Percentiles rank a stretch among this genome's conserved stretches.
These are phyloP conservation scores for Drosophila bifasciata DNA, from an alignment of 1,140 invertebrate genomes.

Conservation along the genomic window DNA sequence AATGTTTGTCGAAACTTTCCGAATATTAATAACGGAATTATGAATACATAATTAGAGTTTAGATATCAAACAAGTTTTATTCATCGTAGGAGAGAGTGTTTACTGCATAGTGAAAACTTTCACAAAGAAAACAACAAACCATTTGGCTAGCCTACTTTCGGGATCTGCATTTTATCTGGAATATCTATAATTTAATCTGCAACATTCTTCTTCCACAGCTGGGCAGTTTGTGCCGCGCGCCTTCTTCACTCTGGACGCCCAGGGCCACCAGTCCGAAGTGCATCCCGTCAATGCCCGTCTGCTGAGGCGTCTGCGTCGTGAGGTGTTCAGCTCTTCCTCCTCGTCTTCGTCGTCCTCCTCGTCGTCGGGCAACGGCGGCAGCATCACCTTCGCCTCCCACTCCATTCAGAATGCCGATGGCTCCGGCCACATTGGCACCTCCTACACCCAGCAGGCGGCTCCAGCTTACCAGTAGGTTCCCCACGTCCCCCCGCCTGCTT, in stretches of 20 bases:
- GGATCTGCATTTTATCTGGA: background rate
- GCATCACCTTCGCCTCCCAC: slow-evolving; percentile 18
- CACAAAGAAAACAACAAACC: background rate
- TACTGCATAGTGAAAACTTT: slow-evolving; percentile 20
- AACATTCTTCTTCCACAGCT: slow-evolving; percentile 32
- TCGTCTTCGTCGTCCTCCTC: slow-evolving; percentile 67
- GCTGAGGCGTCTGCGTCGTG: slow-evolving; percentile 72
- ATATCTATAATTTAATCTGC: background rate
- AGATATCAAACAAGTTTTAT: slow-evolving; percentile 1
- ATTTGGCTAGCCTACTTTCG: slow-evolving; percentile 14
- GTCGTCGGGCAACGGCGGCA: slow-evolving; percentile 45
- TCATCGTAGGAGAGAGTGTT: background rate
- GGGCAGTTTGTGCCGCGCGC: slow-evolving; percentile 74
- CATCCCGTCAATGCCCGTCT: slow-evolving; percentile 66
- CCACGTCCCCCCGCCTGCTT: too few relatives aligned
- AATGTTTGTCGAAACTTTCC: slow-evolving; percentile 49
- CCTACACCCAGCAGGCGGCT: slow-evolving; percentile 28
- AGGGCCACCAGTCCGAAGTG: slow-evolving; percentile 67
- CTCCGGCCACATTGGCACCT: background rate
- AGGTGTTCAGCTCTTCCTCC: slow-evolving; percentile 44
- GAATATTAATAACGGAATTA: slow-evolving; percentile 18
- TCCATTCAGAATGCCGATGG: slow-evolving; percentile 42
- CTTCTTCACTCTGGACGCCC: slow-evolving; percentile 69
- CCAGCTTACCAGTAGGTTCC: background rate
- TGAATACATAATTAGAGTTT: slow-evolving; percentile 20